Evolutionary conservation across 2,797 vertebrate species (phyloP).

Genomic region (Naso thynnoides): DNA sequence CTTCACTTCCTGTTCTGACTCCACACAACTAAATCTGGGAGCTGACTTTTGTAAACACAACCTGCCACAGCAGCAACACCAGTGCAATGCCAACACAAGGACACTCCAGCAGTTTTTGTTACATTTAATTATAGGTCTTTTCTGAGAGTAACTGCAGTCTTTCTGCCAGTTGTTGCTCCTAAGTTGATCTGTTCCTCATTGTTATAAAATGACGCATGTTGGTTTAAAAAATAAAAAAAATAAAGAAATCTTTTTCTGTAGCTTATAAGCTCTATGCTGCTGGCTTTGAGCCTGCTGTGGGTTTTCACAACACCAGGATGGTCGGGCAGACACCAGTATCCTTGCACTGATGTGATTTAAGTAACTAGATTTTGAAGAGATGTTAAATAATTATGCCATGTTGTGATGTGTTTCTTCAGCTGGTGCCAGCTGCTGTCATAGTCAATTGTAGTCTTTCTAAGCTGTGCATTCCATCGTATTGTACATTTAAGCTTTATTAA

Average conservation of each 20-base stretch:
- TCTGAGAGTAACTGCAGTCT: neutral
- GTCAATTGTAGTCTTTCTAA: too few species aligned
- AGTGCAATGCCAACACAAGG: neutral
- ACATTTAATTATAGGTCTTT: neutral
- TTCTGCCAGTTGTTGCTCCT: conserved; percentile 3
- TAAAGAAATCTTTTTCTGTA: conserved; percentile 1
- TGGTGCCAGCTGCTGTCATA: neutral
- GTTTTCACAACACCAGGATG: conserved; percentile 42
- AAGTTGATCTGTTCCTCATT: conserved; percentile 10
- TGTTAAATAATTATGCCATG: conserved; percentile 5
- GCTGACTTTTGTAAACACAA: neutral
- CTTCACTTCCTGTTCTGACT: neutral
- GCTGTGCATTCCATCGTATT: neutral
- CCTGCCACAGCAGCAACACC: conserved; percentile 1
- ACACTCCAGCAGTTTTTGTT: neutral
- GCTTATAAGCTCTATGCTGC: conserved; percentile 3
- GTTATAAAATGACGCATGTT: conserved; percentile 19
- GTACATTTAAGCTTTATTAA: too few species aligned
- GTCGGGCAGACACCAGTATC: neutral
- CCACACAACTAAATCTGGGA: neutral
- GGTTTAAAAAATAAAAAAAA: too few species aligned
- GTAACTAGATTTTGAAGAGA: conserved; percentile 19
- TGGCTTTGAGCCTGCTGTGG: conserved; percentile 13
- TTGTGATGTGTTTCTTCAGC: conserved; percentile 7
- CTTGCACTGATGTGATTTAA: conserved; percentile 29